Conservation (phyloP, 2,113 vertebrate species). For the Salvelinus sp. region DNA sequence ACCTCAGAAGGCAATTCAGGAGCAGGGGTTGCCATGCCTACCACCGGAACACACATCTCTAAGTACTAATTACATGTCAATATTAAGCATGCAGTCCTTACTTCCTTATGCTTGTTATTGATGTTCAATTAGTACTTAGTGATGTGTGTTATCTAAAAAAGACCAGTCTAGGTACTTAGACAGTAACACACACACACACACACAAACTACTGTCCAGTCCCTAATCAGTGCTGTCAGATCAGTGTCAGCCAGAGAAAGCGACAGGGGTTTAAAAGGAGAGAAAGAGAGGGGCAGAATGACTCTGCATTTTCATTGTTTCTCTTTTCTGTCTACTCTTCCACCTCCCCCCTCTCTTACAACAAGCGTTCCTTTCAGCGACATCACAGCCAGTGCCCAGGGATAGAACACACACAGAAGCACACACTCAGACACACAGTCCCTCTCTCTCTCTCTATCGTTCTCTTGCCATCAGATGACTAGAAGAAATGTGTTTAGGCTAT, state of each 20-base stretch:
- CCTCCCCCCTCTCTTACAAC: conserved; percentile 23
- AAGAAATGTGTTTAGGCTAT: too few relatives aligned
- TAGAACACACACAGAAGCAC: background rate
- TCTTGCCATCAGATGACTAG: background rate
- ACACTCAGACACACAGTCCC: background rate
- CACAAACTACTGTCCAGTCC: too few relatives aligned
- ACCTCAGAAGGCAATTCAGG: too few relatives aligned
- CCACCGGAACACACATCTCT: too few relatives aligned
- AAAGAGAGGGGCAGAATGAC: conserved; percentile 53
- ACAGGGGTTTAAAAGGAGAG: background rate
- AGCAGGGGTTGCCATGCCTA: too few relatives aligned
- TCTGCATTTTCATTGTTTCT: conserved; percentile 67
- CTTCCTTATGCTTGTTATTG: background rate
- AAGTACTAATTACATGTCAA: too few relatives aligned
- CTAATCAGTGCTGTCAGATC: too few relatives aligned
- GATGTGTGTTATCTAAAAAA: background rate
- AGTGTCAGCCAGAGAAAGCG: background rate
- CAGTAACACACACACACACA: too few relatives aligned
- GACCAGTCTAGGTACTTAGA: background rate
- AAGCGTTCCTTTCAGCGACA: conserved; percentile 42
- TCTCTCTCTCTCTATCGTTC: background rate
- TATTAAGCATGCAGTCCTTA: background rate
- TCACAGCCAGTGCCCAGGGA: conserved; percentile 2
- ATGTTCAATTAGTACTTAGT: background rate
- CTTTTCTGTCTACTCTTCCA: conserved; percentile 54